Conservation (phyloP, 2,888 invertebrate species). For the Altica lythri region DNA sequence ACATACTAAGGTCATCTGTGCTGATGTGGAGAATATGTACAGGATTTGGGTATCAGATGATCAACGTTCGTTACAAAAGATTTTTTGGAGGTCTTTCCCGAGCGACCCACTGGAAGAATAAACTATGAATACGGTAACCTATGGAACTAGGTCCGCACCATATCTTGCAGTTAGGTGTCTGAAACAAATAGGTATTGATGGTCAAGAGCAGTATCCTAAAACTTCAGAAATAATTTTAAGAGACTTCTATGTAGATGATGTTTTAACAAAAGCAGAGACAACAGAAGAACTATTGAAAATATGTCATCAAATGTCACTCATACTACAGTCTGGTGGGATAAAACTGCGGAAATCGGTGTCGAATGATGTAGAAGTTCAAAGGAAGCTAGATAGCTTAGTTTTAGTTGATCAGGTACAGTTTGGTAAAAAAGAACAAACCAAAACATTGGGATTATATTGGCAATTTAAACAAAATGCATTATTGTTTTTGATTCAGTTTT, state of each 20-base stretch:
- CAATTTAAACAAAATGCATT: not conserved
- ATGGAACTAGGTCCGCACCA: not conserved
- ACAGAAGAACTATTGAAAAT: not conserved
- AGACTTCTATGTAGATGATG: constrained; percentile 1
- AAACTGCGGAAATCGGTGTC: not conserved
- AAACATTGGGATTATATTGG: not conserved
- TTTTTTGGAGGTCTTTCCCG: not conserved
- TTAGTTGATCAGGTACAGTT: too few species aligned
- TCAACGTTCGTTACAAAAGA: not conserved
- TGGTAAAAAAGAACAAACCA: too few species aligned
- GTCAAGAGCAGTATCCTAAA: not conserved
- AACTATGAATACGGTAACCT: not conserved
- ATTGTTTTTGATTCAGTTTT: not conserved
- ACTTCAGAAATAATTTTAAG: not conserved
- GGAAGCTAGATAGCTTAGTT: too few species aligned
- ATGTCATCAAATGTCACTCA: not conserved
- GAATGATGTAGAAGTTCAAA: not conserved
- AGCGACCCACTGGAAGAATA: not conserved
- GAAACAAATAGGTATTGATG: not conserved
- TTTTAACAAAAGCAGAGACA: not conserved
- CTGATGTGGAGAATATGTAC: not conserved
- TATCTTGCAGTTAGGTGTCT: not conserved
- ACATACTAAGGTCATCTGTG: not conserved
- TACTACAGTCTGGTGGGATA: not conserved
- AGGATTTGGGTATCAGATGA: not conserved